phyloP scores from a whole-genome alignment of 2,797 vertebrate genomes.

The Pagetopsis macropterus region DNA sequence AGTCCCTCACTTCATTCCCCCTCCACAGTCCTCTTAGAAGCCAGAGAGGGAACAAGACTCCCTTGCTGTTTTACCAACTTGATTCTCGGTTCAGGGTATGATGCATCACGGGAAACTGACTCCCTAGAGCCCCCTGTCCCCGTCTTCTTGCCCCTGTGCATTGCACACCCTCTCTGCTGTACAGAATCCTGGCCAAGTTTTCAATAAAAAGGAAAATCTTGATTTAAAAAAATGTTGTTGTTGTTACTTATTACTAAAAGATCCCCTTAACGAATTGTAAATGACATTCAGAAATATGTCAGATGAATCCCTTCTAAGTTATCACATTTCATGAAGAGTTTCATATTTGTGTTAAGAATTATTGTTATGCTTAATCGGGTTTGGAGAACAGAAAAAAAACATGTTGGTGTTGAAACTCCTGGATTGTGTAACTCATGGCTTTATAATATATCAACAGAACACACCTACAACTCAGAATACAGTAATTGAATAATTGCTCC shows the following conservation, averaged over 20 bases:
- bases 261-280: background rate
- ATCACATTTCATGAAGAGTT: background rate
- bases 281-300: background rate
- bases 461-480: background rate
- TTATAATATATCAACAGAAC: background rate
- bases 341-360: too few species aligned
- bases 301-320: background rate
- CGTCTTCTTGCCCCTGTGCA: constrained; percentile 71
- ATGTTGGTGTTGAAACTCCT: background rate
- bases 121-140: constrained; percentile 59
- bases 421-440: background rate
- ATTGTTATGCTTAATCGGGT: too few species aligned
- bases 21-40: constrained; percentile 68
- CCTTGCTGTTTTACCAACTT: constrained; percentile 69
- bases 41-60: constrained; percentile 67
- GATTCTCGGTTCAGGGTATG: constrained; percentile 77
- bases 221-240: constrained; percentile 70
- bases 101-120: constrained; percentile 75
- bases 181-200: constrained; percentile 86
- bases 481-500: background rate
- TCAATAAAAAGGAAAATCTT: constrained; percentile 85
- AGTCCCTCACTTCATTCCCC: constrained; percentile 66
- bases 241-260: constrained; percentile 53
- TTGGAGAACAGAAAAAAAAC: too few species aligned
- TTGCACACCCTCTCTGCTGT: constrained; percentile 79